These are phyloP conservation scores for Oncorhynchus nerka DNA, from an alignment of 2,113 vertebrate species.

Conservation along the genomic window DNA sequence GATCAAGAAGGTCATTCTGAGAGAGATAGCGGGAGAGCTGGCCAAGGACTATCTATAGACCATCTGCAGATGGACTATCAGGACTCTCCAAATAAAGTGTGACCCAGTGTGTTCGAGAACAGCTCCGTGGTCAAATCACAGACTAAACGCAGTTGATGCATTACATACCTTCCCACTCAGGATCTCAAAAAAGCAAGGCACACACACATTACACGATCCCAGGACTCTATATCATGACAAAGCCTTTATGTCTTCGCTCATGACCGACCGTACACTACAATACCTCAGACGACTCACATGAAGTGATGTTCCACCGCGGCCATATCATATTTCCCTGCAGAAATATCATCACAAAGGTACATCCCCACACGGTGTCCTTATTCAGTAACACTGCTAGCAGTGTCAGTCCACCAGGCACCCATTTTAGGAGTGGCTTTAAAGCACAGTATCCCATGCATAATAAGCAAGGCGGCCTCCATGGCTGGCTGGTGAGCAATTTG, in stretches of 20 bases:
- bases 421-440: slow-evolving; percentile 97
- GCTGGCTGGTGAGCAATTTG: slow-evolving; percentile 95
- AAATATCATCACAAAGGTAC: slow-evolving; percentile 50
- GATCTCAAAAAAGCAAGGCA: background rate
- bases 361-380: slow-evolving; percentile 18
- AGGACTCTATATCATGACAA: background rate
- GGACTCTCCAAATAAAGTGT: too few species aligned
- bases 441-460: slow-evolving; percentile 97
- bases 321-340: slow-evolving; percentile 43
- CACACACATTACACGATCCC: background rate
- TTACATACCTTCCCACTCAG: too few species aligned
- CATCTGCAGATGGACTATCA: too few species aligned
- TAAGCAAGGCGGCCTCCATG: slow-evolving; percentile 94
- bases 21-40: too few species aligned
- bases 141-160: too few species aligned
- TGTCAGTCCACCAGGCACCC: slow-evolving; percentile 31
- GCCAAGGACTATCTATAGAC: too few species aligned
- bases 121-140: too few species aligned
- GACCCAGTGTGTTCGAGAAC: too few species aligned
- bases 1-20: too few species aligned
- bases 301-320: background rate
- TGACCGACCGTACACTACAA: background rate
- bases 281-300: background rate
- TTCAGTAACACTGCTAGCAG: slow-evolving; percentile 29
- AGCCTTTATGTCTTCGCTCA: background rate